Evolutionary conservation across 1,140 invertebrate species (phyloP).

Genomic region (Neuroterus valhalla): DNA sequence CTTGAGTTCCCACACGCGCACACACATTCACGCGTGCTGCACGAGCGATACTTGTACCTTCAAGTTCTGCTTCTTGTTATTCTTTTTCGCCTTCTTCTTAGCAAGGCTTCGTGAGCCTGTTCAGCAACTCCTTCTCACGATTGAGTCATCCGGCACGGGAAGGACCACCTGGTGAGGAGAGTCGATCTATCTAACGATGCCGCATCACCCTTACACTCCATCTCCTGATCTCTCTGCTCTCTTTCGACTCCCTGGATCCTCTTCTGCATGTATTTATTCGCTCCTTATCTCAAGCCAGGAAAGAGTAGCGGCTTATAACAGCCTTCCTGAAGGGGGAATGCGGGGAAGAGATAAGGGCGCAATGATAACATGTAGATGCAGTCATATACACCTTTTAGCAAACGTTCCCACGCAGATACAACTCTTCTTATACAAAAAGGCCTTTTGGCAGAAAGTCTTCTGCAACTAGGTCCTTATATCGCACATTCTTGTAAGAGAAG

Average conservation of each 20-base stretch:
- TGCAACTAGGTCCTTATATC: no score
- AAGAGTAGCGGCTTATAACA: not conserved
- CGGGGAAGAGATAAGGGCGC: not conserved
- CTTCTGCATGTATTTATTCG: not conserved
- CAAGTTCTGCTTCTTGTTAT: constrained; percentile 21
- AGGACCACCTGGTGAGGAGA: constrained; percentile 71
- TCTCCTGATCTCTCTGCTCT: constrained; percentile 27
- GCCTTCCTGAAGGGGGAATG: not conserved
- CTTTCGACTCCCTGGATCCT: not conserved
- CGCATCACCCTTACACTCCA: constrained; percentile 35
- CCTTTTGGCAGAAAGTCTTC: not conserved
- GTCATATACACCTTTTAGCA: constrained; percentile 7
- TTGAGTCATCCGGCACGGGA: constrained; percentile 70
- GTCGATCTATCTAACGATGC: constrained; percentile 59
- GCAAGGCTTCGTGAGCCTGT: constrained; percentile 18
- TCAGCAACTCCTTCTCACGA: constrained; percentile 59
- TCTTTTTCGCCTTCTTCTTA: constrained; percentile 37
- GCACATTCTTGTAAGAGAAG: no score
- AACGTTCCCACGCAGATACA: constrained; percentile 6
- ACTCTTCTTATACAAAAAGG: not conserved
- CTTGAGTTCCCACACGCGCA: not conserved
- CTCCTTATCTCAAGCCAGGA: not conserved
- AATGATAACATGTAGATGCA: not conserved
- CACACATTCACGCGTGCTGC: constrained; percentile 5
- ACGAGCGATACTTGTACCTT: constrained; percentile 22